phyloP scores from a whole-genome alignment of 2,888 invertebrate genomes.

The Hemithea aestivaria region DNA sequence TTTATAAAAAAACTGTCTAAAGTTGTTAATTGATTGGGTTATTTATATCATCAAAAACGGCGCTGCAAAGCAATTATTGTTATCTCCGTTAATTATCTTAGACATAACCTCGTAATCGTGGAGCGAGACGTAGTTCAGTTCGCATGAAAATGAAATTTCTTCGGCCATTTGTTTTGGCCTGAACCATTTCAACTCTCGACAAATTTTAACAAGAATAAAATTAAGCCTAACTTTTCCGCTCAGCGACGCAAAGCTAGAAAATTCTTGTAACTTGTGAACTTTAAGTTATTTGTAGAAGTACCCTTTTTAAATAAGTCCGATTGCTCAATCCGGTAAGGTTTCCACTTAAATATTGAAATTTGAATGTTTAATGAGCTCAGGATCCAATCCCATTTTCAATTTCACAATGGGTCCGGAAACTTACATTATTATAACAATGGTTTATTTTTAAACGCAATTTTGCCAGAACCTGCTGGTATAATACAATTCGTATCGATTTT shows the following conservation, averaged over 20 bases:
- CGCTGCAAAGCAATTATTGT: constrained; percentile 8
- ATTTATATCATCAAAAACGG: too few species aligned
- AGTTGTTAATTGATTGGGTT: too few species aligned
- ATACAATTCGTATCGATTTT: too few species aligned
- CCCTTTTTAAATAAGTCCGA: background rate
- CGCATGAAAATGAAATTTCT: constrained; percentile 33
- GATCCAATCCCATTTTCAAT: too few species aligned
- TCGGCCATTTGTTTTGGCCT: constrained; percentile 25
- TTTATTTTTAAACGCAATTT: too few species aligned
- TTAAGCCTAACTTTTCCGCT: constrained; percentile 29
- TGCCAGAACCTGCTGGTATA: too few species aligned
- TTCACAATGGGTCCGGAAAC: too few species aligned
- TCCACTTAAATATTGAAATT: too few species aligned
- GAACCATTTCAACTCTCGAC: constrained; percentile 19
- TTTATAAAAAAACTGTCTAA: too few species aligned
- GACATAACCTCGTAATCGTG: constrained; percentile 21
- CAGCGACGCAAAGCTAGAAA: constrained; percentile 15
- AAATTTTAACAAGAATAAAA: constrained; percentile 36
- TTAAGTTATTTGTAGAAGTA: constrained; percentile 10
- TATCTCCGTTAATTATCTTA: constrained; percentile 19
- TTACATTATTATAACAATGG: too few species aligned
- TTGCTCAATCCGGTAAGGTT: too few species aligned
- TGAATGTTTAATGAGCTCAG: too few species aligned
- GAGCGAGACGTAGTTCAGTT: constrained; percentile 26
- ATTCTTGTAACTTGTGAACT: constrained; percentile 11